phyloP scores from a whole-genome alignment of 2,888 invertebrate genomes.

The Hirtodrosophila alboralis region DNA sequence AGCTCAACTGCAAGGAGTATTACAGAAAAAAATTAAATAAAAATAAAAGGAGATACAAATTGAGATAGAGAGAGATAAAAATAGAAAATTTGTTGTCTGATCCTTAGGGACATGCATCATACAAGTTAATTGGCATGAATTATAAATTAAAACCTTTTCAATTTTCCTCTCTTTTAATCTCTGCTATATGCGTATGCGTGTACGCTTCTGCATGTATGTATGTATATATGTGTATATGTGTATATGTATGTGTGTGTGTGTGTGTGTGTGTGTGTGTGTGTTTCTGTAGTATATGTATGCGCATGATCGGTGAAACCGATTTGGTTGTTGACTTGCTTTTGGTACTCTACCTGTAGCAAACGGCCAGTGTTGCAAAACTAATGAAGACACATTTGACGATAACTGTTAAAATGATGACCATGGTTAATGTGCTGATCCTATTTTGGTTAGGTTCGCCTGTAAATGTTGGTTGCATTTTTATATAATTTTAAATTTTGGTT shows the following conservation, averaged over 20 bases:
- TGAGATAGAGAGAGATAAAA: background rate
- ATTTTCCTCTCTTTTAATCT: constrained; percentile 2
- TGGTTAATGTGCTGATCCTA: constrained; percentile 94
- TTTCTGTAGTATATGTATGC: constrained; percentile 15
- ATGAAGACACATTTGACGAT: constrained; percentile 97
- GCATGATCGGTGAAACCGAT: constrained; percentile 48
- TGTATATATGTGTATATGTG: constrained; percentile 12
- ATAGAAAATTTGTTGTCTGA: constrained; percentile 27
- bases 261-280: constrained; percentile 11
- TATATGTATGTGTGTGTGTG: constrained; percentile 7
- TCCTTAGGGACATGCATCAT: constrained; percentile 41
- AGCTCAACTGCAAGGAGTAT: background rate
- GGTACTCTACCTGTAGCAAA: constrained; percentile 95
- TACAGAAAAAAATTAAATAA: no score
- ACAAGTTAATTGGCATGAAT: constrained; percentile 12
- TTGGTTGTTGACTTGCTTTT: constrained; percentile 78
- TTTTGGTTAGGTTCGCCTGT: constrained; percentile 90
- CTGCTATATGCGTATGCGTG: constrained; percentile 9
- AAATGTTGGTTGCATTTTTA: constrained; percentile 79
- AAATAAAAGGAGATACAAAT: background rate
- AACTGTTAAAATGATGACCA: constrained; percentile 96
- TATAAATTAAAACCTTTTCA: background rate
- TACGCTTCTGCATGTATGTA: constrained; percentile 10
- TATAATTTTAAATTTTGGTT: constrained; percentile 37
- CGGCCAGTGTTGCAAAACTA: constrained; percentile 97